Percentiles rank a stretch among this genome's conserved stretches.
Conservation (phyloP, 2,888 invertebrate genomes). For the Frankliniella intonsa region DNA sequence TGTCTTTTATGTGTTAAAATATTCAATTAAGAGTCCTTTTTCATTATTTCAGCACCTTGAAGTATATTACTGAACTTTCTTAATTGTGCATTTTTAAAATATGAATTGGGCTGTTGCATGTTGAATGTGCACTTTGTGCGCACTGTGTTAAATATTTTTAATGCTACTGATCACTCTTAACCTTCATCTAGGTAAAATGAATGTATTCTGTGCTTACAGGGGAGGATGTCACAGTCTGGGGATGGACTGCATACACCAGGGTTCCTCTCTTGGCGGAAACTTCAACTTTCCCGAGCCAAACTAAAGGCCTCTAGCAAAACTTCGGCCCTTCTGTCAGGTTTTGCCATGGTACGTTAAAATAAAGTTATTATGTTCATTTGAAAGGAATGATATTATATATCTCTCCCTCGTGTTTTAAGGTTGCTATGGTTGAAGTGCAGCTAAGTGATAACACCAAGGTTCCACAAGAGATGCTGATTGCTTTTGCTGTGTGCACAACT, state of each 20-base stretch:
- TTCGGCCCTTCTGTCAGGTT: slow-evolving; percentile 92
- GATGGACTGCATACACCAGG: slow-evolving; percentile 76
- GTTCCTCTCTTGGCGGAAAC: slow-evolving; percentile 82
- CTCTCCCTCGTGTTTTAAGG: slow-evolving; percentile 51
- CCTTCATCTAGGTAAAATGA: background rate
- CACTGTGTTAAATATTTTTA: background rate
- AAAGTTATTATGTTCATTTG: background rate
- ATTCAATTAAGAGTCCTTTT: too few species aligned
- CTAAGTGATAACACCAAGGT: slow-evolving; percentile 70
- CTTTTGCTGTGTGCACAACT: slow-evolving; percentile 92
- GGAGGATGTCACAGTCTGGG: slow-evolving; percentile 69
- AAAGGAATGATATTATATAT: background rate
- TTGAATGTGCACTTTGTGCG: background rate
- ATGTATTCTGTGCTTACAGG: slow-evolving; percentile 33
- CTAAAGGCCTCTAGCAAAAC: slow-evolving; percentile 97
- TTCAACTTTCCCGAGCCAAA: slow-evolving; percentile 93
- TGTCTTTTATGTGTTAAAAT: background rate
- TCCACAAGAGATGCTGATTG: slow-evolving; percentile 76
- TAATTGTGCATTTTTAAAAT: background rate
- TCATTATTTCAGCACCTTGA: background rate
- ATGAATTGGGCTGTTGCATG: background rate
- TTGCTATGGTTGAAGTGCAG: slow-evolving; percentile 96
- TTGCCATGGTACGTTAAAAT: slow-evolving; percentile 80
- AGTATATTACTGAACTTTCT: background rate
- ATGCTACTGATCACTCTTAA: background rate